These are phyloP conservation scores for Caenorhabditis angaria DNA, from an alignment of 2,888 invertebrate genomes.

Conservation along the genomic window DNA sequence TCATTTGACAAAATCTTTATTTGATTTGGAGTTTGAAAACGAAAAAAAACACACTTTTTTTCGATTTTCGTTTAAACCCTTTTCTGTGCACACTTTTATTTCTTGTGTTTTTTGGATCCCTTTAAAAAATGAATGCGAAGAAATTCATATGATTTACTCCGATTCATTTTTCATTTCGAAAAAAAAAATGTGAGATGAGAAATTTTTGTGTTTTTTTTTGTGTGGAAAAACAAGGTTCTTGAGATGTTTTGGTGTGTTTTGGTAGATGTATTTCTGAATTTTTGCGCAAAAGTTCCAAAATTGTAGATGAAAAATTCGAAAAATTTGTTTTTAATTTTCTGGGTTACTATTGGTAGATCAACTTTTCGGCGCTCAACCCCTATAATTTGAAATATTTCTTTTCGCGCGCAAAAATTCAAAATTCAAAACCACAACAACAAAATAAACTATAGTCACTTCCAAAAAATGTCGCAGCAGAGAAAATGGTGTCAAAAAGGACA, in stretches of 20 bases:
- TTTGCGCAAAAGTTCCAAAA: no score
- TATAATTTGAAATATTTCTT: no score
- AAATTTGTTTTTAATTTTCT: no score
- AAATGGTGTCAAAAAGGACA: not conserved
- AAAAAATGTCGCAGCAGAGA: not conserved
- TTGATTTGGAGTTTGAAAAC: not conserved
- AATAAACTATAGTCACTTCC: not conserved
- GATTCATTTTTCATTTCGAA: not conserved
- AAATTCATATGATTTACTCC: not conserved
- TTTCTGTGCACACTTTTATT: not conserved
- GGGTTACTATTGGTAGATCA: no score
- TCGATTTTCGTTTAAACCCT: not conserved
- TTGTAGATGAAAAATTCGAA: no score
- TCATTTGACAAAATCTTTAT: conserved; percentile 2
- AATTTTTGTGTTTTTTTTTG: not conserved
- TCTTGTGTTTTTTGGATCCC: not conserved
- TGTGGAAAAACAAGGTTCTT: not conserved
- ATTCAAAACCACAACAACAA: no score
- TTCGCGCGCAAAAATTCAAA: not conserved
- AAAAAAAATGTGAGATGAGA: no score
- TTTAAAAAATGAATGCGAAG: not conserved
- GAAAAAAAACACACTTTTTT: not conserved
- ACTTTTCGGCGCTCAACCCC: no score
- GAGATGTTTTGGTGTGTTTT: not conserved
- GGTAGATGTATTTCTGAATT: not conserved